Base-by-base conservation (phyloP, 2,797 vertebrate species). In the Philypnodon macrostomus region DNA sequence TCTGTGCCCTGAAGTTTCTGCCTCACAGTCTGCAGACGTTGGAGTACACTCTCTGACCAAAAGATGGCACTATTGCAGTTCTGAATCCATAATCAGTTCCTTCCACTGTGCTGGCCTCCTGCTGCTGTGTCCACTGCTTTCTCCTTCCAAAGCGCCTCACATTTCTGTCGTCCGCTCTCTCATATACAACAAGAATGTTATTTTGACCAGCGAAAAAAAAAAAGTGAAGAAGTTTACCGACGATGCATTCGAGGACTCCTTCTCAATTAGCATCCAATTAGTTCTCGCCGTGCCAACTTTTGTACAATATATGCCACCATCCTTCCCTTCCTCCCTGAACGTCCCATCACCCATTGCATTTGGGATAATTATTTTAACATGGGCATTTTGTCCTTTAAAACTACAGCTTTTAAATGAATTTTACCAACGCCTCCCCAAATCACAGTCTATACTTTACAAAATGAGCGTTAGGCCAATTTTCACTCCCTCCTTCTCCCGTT, bases 31-130 rank as follows among this genome's bases (percentile, higher is more conserved):
- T 68, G 35, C 51, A 70, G 60, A 61, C 55, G 45, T 75, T 49
- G 53, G 68, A 80, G 67, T 90, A 79, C 80, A 75, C 75, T 38
- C 46, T 70, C 58, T 85, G 81, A 67, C 90, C 90, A 90, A 90
- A 90, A 91, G 90, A 89, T 90, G 90, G 90, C 90, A 90, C 87
- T 91, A 89, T 91, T 91, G 90, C 87, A 86, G 85, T 90, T 73
- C 84, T 85, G 85, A 89, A 90, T 85, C 85, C 58, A 62, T 84
- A 86, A 76, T 75, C 72, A 77, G 70, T 46, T 66, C 75, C 41
- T 24, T 63, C 45, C 18, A 34, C 65, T 34, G 32, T 44, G 56
- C 26, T 68, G 66, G 52, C 64, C 79, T 63, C 69, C 63, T 48
- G 53, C 38, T 48, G 36, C 60, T 30, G 41, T 44, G 15, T 62